Evolutionary conservation across 2,797 vertebrate genomes (phyloP), one percentile per base, ranked within the genome.

Genomic region (Avahi laniger): DNA sequence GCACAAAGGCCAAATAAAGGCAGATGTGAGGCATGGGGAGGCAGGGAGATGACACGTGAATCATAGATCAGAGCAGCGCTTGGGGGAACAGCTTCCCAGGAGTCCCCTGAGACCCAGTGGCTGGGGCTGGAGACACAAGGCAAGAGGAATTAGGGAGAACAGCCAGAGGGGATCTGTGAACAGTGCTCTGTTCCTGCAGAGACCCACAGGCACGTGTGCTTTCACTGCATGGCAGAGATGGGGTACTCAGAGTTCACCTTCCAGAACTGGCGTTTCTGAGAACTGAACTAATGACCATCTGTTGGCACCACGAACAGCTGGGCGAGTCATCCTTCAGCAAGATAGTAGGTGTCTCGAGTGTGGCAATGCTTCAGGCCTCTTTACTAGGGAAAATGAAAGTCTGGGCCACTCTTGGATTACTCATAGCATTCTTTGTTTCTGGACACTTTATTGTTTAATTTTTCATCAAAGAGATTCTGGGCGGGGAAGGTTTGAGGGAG

Each of bases 391-490:
- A 67, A 80, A 91, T 4, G 24, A 43, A 79, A 78, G 57, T 7
- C 76, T 3, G 61, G 65, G 76, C 52, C 59, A 61, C 75, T 57
- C 70, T 93, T n/a, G 38, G 61, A 87, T 48, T 52, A 48, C 90
- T 91, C 24, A 67, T 0, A 83, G 52, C 35, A 78, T 41, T 48
- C 33, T 89, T 61, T 43, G 8, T 67, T 82, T 91, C 83, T 93
- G 85, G 43, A 69, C 11, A 78, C 57, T 81, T 84, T 15, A 65
- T 46, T 75, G 88, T 86, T 85, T 91, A 82, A 94, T n/a, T 92
- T 96, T 91, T 94, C 54, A 54, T 93, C 93, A 96, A 93, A 97
- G 82, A 91, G 84, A 89, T 59, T 89, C 43, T 88, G 81, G 73
- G 35, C 41, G 95, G 90, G 81, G 88, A 97, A 94, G 95, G 69